Conservation (phyloP, 2,113 vertebrate genomes). For the Anseranas semipalmata region DNA sequence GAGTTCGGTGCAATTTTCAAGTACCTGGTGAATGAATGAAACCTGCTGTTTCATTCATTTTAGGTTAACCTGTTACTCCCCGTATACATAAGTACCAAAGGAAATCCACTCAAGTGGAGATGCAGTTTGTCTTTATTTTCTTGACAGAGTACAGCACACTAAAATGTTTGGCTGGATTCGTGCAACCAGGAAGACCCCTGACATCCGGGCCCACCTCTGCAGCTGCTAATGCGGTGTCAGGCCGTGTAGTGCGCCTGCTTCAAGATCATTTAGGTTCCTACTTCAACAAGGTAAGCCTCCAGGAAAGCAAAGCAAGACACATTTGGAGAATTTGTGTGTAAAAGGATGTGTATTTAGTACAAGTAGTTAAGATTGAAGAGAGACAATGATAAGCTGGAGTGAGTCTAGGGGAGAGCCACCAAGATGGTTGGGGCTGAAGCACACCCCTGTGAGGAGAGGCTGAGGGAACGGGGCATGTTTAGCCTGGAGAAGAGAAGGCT, state of each 20-base stretch:
- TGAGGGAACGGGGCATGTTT: background rate
- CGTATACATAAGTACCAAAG: background rate
- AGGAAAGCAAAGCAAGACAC: background rate
- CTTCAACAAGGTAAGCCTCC: background rate
- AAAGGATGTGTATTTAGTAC: background rate
- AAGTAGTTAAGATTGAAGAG: background rate
- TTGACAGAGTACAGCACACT: background rate
- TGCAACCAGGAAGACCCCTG: background rate
- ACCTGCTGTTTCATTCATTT: background rate
- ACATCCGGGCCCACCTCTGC: background rate
- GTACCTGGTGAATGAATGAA: background rate
- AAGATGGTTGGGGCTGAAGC: background rate
- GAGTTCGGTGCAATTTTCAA: background rate
- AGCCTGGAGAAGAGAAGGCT: background rate
- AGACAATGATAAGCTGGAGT: background rate
- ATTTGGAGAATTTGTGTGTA: background rate
- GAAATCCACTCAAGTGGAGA: background rate
- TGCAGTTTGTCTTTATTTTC: background rate
- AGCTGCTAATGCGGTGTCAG: background rate
- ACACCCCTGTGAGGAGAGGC: background rate
- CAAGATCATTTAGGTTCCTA: background rate
- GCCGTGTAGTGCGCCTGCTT: background rate
- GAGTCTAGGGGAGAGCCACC: background rate
- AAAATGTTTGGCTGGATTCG: background rate
- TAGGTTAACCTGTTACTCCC: background rate